Conservation (phyloP, 2,797 vertebrate genomes). For the Platalea minor region DNA sequence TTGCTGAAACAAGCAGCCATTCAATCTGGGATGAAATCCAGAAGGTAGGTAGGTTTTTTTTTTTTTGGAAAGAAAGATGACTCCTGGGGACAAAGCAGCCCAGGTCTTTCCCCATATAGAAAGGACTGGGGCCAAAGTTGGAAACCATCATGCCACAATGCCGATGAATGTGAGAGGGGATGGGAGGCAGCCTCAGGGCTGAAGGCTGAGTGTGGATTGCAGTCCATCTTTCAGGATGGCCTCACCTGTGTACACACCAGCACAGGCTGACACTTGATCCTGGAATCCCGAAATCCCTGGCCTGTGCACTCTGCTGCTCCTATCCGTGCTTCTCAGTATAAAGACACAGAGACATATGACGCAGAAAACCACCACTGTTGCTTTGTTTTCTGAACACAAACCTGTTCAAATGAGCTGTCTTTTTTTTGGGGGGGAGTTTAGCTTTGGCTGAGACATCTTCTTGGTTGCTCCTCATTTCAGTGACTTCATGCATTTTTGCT, state of each 20-base stretch:
- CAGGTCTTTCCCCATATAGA: not conserved
- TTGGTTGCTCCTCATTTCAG: accelerated
- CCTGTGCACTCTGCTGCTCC: not conserved
- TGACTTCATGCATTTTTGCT: not conserved
- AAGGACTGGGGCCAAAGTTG: not conserved
- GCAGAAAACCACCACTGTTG: not conserved
- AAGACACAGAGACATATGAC: not conserved
- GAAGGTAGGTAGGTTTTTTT: not conserved
- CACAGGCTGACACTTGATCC: not conserved
- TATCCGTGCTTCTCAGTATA: not conserved
- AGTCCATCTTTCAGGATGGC: not conserved
- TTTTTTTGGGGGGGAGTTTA: not conserved
- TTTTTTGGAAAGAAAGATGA: not conserved
- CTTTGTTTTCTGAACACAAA: not conserved
- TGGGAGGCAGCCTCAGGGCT: not conserved
- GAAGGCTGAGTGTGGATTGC: not conserved
- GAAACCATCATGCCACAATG: not conserved
- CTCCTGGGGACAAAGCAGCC: not conserved
- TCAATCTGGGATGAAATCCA: not conserved
- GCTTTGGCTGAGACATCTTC: not conserved
- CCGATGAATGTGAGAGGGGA: accelerated
- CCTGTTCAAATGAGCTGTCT: not conserved
- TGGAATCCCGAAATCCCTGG: not conserved
- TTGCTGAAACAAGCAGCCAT: not conserved
- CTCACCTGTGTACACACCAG: not conserved